Conservation (phyloP, 2,888 invertebrate species). For the Petrolisthes cinctipes region DNA sequence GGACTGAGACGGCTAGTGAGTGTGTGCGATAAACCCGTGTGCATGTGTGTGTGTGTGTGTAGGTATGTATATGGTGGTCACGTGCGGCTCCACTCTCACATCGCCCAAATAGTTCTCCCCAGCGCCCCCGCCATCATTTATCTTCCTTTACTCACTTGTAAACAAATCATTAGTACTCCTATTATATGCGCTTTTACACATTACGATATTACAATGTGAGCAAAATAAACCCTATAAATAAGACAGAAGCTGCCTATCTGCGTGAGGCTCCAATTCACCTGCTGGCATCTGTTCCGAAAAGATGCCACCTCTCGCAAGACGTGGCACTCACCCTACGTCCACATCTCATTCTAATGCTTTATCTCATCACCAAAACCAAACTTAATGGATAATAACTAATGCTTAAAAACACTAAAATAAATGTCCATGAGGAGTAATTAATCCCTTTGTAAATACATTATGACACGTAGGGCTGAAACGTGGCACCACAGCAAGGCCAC, state of each 20-base stretch:
- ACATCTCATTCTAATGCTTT: neutral
- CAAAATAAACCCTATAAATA: neutral
- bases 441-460: neutral
- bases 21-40: slow-evolving; percentile 19
- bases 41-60: slow-evolving; percentile 44
- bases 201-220: neutral
- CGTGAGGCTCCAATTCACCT: neutral
- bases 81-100: slow-evolving; percentile 56
- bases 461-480: neutral
- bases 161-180: too few relatives aligned
- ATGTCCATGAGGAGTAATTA: neutral
- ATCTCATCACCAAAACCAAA: neutral
- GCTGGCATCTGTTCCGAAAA: neutral
- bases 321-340: neutral
- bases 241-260: neutral
- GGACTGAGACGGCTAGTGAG: neutral
- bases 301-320: slow-evolving; percentile 18
- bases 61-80: slow-evolving; percentile 43
- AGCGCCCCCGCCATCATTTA: too few relatives aligned
- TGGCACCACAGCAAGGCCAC: slow-evolving; percentile 12
- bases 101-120: slow-evolving; percentile 17
- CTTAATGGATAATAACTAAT: neutral
- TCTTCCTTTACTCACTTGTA: too few relatives aligned
- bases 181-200: neutral
- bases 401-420: neutral